Conservation (phyloP, 2,797 vertebrate species). For the Brachymystax lenok region DNA sequence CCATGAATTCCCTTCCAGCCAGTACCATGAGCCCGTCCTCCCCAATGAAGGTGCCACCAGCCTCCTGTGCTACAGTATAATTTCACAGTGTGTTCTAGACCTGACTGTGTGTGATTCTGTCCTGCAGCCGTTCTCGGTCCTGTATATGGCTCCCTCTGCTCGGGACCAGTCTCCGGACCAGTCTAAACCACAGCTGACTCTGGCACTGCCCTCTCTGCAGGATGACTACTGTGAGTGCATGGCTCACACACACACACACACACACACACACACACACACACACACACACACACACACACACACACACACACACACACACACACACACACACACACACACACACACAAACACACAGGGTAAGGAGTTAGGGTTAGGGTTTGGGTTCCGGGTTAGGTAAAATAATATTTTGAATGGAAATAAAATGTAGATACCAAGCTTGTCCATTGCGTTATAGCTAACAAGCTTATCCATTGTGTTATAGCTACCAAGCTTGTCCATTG, state of each 20-base stretch:
- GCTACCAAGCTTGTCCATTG: no score
- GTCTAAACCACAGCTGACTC: slow-evolving; percentile 45
- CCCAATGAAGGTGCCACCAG: no score
- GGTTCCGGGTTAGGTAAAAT: no score
- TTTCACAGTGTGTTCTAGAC: slow-evolving; percentile 25
- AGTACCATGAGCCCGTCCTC: no score
- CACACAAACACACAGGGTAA: neutral
- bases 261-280: neutral
- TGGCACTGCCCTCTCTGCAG: slow-evolving; percentile 69
- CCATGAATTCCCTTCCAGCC: no score
- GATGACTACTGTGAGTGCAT: slow-evolving; percentile 79
- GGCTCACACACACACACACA: neutral
- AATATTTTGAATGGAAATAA: no score
- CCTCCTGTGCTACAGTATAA: no score
- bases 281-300: neutral
- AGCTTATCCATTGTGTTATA: no score
- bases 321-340: neutral
- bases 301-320: neutral
- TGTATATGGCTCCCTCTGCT: slow-evolving; percentile 25
- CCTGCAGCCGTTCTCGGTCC: slow-evolving; percentile 49
- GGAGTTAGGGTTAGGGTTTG: no score
- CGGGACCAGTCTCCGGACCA: neutral
- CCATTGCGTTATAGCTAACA: no score
- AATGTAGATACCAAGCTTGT: no score
- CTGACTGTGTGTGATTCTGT: slow-evolving; percentile 3